These are phyloP conservation scores for Lemur catta DNA, from an alignment of 2,797 vertebrate species.

Conservation along the genomic window DNA sequence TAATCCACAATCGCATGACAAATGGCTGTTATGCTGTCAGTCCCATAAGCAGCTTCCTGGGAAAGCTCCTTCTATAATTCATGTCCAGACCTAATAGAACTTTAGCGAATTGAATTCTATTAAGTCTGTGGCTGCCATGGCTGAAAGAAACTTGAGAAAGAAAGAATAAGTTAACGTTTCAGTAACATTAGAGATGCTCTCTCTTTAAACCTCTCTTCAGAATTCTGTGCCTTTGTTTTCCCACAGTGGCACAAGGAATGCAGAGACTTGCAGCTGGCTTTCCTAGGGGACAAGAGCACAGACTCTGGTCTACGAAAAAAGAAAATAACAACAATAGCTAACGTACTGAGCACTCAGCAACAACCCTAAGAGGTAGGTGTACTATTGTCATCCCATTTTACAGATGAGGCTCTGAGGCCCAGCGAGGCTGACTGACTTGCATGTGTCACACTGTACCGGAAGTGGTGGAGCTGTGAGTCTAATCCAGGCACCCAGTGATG, in stretches of 20 bases:
- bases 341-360: background rate
- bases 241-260: background rate
- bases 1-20: constrained; percentile 21
- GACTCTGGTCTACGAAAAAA: background rate
- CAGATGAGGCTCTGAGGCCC: background rate
- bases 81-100: constrained; percentile 60
- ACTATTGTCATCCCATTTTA: background rate
- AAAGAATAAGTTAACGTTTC: constrained; percentile 45
- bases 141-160: constrained; percentile 57
- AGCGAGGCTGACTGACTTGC: background rate
- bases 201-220: background rate
- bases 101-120: constrained; percentile 66
- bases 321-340: background rate
- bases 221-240: background rate
- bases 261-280: background rate
- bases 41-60: constrained; percentile 43
- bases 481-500: background rate
- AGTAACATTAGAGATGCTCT: background rate
- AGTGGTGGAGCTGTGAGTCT: background rate
- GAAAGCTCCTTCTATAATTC: constrained; percentile 60
- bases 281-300: background rate
- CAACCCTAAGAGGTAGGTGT: background rate
- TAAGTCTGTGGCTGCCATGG: constrained; percentile 41
- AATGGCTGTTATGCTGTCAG: constrained; percentile 3
- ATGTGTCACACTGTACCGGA: background rate